Evolutionary conservation across 2,888 invertebrate species (phyloP), one percentile per base, ranked within the genome.

Genomic region (Eupithecia subfuscata): DNA sequence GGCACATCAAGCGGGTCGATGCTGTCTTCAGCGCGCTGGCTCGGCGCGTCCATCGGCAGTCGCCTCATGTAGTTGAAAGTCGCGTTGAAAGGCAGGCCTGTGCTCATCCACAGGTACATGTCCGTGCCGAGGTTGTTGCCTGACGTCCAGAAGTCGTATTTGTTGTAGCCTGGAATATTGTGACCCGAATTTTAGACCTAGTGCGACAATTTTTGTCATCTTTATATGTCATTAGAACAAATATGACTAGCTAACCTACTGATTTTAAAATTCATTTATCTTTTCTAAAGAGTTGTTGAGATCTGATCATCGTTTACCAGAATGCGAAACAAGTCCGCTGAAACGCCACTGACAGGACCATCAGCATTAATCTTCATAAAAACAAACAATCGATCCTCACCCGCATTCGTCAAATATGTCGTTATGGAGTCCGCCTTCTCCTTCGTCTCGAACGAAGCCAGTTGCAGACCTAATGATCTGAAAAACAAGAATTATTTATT

Each of bases 101-200:
- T 97, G 89, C 97, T 98, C 98, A 98, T 97, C 98, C 98, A 98
- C 76, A 98, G 94, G 91, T 97, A 97, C 97, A 97, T 98, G 86
- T 97, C 97, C 22, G 98, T 97, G 52, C 98, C 98, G 76, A 98
- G 94, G 84, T 97, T 97, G 91, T 98, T 98, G 78, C 98, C 98
- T 76, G 98, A 98, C 85, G 98, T 98, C 98, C 98, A 98, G 91
- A 97, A 98, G 88, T 98, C 97, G 85, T 97, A 97, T 87, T 97
- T 97, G 82, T 96, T 97, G 90, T 97, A 97, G 7, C 96, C 96
- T 96, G 89, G 37, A 82, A 84, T 25, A 40, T 60, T 60, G 5
- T 14, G 25, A 60, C 25, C 25, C 60, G 12, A 25, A 12, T 25
- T 25, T 25, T 60, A 60, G 60, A 60, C 12, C n/a, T n/a, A n/a